These are phyloP conservation scores for Myotis daubentonii DNA, from an alignment of 2,797 vertebrate genomes.

Conservation along the genomic window DNA sequence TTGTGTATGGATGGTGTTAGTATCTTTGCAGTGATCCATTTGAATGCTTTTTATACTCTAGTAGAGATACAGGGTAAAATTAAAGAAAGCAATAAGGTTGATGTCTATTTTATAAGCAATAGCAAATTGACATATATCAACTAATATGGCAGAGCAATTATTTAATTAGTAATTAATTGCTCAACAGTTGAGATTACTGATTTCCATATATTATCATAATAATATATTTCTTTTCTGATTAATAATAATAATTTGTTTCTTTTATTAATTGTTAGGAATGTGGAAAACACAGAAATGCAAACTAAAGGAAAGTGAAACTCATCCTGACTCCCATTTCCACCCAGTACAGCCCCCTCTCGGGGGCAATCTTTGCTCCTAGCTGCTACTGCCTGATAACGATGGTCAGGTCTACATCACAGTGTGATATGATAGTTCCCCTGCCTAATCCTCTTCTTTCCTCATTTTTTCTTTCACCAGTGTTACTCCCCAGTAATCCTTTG, in stretches of 20 bases:
- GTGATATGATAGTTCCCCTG: background rate
- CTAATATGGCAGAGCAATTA: background rate
- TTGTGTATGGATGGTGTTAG: background rate
- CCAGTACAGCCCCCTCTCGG: accelerated
- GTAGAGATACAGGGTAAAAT: background rate
- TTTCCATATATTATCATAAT: background rate
- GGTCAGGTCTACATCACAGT: background rate
- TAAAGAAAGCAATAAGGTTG: background rate
- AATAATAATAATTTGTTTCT: background rate
- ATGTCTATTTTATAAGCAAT: background rate
- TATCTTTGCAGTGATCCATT: background rate
- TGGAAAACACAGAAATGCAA: background rate
- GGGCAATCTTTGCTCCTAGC: background rate
- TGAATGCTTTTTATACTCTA: background rate
- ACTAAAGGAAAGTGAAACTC: background rate
- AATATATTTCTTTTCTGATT: background rate
- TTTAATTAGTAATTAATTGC: background rate
- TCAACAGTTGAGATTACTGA: background rate
- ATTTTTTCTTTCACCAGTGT: background rate
- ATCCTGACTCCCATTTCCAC: background rate
- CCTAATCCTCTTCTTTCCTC: background rate
- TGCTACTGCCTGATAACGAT: accelerated
- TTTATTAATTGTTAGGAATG: background rate
- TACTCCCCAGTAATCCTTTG: background rate
- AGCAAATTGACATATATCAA: background rate